These are phyloP conservation scores for Thunnus albacares DNA, from an alignment of 2,797 vertebrate genomes.

Conservation along the genomic window DNA sequence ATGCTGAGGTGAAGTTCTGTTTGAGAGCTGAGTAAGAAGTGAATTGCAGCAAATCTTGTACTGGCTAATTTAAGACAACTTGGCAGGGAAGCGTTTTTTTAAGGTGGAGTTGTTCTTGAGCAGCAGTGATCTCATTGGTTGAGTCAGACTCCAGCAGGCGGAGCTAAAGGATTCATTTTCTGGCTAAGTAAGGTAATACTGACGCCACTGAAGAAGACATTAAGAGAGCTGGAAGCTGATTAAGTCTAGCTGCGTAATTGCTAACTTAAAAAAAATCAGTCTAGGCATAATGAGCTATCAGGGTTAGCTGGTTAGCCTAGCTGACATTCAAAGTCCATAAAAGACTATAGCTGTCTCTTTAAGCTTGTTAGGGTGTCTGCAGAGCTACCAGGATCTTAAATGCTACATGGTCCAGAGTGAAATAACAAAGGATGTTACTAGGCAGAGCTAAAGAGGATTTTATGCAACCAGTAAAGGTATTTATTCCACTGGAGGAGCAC, in stretches of 20 bases:
- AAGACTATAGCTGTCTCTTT: background rate
- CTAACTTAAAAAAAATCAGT: background rate
- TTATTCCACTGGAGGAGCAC: background rate
- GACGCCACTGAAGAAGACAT: background rate
- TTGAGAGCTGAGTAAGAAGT: slow-evolving; percentile 9
- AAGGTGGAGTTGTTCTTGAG: slow-evolving; percentile 15
- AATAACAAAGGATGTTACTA: background rate
- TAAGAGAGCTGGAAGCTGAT: background rate
- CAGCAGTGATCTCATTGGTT: slow-evolving; percentile 53
- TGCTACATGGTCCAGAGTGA: background rate
- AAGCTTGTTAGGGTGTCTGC: background rate
- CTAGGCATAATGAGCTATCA: background rate
- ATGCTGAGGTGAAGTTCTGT: slow-evolving; percentile 18
- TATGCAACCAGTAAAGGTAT: background rate
- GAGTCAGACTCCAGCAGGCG: slow-evolving; percentile 23
- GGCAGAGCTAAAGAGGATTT: background rate
- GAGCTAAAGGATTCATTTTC: slow-evolving; percentile 27
- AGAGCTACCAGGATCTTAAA: background rate
- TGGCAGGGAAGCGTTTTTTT: slow-evolving; percentile 7
- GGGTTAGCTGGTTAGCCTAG: slow-evolving; percentile 12
- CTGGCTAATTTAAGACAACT: slow-evolving; percentile 23
- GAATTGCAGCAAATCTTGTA: slow-evolving; percentile 18
- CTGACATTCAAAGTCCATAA: slow-evolving; percentile 3
- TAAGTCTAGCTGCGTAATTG: background rate
- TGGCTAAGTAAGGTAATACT: slow-evolving; percentile 43